Percentiles rank a stretch among this genome's conserved stretches.
Evolutionary conservation across 2,113 vertebrate genomes (phyloP).

Genomic region (Podocnemis expansa): DNA sequence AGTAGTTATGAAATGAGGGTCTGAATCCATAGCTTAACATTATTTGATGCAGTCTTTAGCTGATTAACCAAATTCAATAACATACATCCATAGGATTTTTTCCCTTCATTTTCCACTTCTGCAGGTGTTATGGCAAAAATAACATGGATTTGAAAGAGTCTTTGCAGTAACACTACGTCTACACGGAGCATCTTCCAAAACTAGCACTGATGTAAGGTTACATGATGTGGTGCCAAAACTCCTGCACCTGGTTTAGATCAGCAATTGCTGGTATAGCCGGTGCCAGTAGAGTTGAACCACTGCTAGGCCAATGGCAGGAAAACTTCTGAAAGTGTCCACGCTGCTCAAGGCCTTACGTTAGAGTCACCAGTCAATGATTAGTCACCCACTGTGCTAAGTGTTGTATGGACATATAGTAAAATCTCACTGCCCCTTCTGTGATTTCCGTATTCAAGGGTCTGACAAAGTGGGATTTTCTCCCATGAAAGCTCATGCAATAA

Average conservation of each 20-base stretch:
- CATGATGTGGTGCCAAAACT: background rate
- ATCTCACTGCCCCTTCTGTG: background rate
- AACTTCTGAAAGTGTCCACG: background rate
- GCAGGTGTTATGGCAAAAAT: background rate
- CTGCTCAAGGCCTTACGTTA: background rate
- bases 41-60: too few relatives aligned
- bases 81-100: background rate
- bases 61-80: background rate
- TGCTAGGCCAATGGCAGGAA: background rate
- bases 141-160: rapidly evolving
- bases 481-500: too few relatives aligned
- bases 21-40: background rate
- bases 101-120: background rate
- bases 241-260: background rate
- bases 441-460: too few relatives aligned
- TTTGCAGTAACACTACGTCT: rapidly evolving
- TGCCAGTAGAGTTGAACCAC: background rate
- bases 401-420: rapidly evolving
- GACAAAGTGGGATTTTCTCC: too few relatives aligned
- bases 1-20: background rate
- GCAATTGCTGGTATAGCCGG: background rate
- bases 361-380: background rate
- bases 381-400: background rate
- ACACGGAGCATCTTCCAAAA: background rate
- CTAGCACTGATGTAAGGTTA: background rate